Evolutionary conservation across 2,113 vertebrate species (phyloP), one percentile per base, ranked within the genome.

Genomic region (Corydoras sp.): DNA sequence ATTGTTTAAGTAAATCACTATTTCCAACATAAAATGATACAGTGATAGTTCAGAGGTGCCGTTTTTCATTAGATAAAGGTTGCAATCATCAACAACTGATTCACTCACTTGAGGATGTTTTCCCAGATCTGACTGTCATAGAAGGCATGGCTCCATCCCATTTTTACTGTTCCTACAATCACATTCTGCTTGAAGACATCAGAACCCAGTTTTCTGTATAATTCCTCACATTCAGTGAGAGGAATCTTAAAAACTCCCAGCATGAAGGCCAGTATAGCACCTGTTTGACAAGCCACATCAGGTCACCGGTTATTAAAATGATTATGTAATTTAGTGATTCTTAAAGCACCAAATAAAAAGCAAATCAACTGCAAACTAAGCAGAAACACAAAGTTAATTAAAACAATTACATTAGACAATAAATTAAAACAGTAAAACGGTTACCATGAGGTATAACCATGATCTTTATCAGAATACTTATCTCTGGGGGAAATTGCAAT

Each of bases 131-230:
- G 89, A 68, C 96, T 98, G 86, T 98, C 93, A 79, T 99, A 99
- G 87, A 96, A 98, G 35, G 93, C 96, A 0, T 99, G 96, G 81
- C 89, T 99, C 96, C 96, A 99, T 76, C 96, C 92, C 96, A 98
- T 99, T 86, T 99, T 99, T 54, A 98, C 90, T 1, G 96, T 97
- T 74, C 96, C 96, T 53, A 99, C 90, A 50, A 99, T 96, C 71
- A 98, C 90, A 29, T 98, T 98, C 84, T 98, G 96, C 69, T 94
- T 96, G 83, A 99, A 99, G 59, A 99, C 92, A 71, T 98, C 96
- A 0, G 92, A 92, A 76, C 96, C 96, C 81, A 99, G 82, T 74
- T 96, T 95, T 77, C 85, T 89, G 88, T 99, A 99, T 65, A 98
- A 84, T 48, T 94, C 91, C 83, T 98, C 94, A 77, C 96, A 98